A percentile compares a stretch with the other conserved stretches of the same genome.
Conservation (phyloP, 2,113 vertebrate genomes). For the Rhinogobius similis region DNA sequence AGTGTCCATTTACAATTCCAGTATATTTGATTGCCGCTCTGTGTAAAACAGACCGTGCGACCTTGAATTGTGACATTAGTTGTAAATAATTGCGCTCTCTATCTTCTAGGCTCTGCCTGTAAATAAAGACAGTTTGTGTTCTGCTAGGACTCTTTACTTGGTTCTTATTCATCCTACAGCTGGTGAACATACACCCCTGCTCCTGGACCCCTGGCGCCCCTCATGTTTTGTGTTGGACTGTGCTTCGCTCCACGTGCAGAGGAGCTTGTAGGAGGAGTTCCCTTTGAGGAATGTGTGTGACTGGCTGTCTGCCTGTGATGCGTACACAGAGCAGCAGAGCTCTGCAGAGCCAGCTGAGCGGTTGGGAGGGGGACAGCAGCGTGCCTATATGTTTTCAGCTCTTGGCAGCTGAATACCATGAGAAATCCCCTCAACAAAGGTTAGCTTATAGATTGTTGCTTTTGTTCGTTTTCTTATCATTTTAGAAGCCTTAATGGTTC, state of each 20-base stretch:
- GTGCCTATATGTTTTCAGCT: conserved; percentile 12
- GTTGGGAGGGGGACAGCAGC: conserved; percentile 33
- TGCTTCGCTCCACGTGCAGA: conserved; percentile 68
- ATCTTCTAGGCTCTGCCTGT: conserved; percentile 28
- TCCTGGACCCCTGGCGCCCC: conserved; percentile 9
- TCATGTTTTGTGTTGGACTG: conserved; percentile 68
- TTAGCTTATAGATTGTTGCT: not conserved
- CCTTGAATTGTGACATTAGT: conserved; percentile 54
- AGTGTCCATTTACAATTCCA: conserved; percentile 5
- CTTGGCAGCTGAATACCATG: not conserved
- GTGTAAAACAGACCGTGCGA: conserved; percentile 28
- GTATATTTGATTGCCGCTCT: not conserved
- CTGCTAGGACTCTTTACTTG: conserved; percentile 38
- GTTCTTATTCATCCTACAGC: conserved; percentile 58
- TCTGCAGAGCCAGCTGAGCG: conserved; percentile 62
- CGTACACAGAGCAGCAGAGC: conserved; percentile 35
- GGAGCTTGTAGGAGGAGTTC: conserved; percentile 73
- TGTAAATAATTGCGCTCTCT: conserved; percentile 27
- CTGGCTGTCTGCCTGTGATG: conserved; percentile 51
- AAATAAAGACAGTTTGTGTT: conserved; percentile 53
- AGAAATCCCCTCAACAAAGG: not conserved
- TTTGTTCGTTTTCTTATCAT: not conserved
- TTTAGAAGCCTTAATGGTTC: not conserved
- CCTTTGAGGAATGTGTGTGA: conserved; percentile 70
- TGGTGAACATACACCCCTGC: conserved; percentile 47